Base-by-base conservation (phyloP, 2,888 invertebrate genomes). In the Leptarthrus brevirostris region DNA sequence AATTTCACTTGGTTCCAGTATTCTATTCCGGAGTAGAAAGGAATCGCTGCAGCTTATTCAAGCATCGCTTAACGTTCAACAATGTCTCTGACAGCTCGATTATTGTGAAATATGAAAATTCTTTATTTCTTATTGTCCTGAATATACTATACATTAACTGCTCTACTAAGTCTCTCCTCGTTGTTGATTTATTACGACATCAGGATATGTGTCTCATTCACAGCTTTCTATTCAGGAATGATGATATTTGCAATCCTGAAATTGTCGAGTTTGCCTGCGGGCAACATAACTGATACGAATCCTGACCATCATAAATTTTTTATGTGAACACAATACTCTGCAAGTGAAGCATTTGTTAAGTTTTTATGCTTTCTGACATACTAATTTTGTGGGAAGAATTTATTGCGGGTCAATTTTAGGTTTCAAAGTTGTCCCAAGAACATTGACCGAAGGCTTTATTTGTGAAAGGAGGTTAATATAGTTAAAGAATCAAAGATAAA, bases 101-200 rank as follows among this genome's bases (percentile, higher is more conserved):
- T 66, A 66, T n/a, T 24, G 5, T 66, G 64, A 47, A 66, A 66
- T 47, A 66, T 66, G 47, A 47, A 66, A 66, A 66, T 66, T 66
- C 64, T 16, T 66, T n/a, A 20, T 12, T n/a, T 24, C 26, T 18
- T 52, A 64, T 64, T 66, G 64, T 66, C 26, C 10, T 66, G 12
- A 47, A 24, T 47, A 58, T 36, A 14, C 64, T 47, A 58, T 36
- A 14, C 64, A 24, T 16, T 14, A 24, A 18, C 26, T 24, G 47
- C 3, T 8, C 10, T 22, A 24, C 14, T 22, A 36, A 16, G 16
- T 47, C 18, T 52, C 12, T 47, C 64, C 10, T 22, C 2, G 14
- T 5, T 44, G n/a, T 47, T 47, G 64, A 66, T 66, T 66, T 66
- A 66, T 66, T 66, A 66, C 36, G 12, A 4, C 16, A 18, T 58